These are phyloP conservation scores for Hypercompe scribonia DNA, from an alignment of 2,888 invertebrate species.

Conservation along the genomic window DNA sequence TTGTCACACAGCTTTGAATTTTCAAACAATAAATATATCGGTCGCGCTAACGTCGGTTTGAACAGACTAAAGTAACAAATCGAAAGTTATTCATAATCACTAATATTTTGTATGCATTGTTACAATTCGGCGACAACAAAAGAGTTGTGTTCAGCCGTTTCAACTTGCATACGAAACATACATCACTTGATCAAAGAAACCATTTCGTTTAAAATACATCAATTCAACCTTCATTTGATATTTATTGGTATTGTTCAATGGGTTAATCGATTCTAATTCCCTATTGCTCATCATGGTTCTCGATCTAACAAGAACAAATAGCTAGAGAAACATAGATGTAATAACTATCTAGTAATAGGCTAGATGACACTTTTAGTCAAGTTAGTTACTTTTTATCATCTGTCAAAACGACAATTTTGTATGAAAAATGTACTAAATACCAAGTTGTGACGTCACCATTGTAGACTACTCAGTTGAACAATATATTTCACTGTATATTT, in stretches of 20 bases:
- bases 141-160: neutral
- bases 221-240: constrained; percentile 2
- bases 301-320: neutral
- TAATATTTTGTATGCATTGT: neutral
- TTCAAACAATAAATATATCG: neutral
- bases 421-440: too few relatives aligned
- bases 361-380: too few relatives aligned
- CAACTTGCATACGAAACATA: neutral
- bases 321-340: neutral
- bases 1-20: neutral
- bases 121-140: neutral
- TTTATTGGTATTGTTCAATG: neutral
- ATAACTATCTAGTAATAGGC: neutral
- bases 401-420: too few relatives aligned
- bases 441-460: too few relatives aligned
- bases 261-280: neutral
- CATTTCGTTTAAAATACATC: neutral
- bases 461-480: too few relatives aligned
- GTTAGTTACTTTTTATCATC: too few relatives aligned
- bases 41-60: neutral
- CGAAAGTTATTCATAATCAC: neutral
- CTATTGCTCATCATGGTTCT: neutral
- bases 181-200: neutral
- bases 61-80: neutral
- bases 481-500: too few relatives aligned